phyloP scores from a whole-genome alignment of 2,797 vertebrate genomes.

The Tolypeutes matacus region DNA sequence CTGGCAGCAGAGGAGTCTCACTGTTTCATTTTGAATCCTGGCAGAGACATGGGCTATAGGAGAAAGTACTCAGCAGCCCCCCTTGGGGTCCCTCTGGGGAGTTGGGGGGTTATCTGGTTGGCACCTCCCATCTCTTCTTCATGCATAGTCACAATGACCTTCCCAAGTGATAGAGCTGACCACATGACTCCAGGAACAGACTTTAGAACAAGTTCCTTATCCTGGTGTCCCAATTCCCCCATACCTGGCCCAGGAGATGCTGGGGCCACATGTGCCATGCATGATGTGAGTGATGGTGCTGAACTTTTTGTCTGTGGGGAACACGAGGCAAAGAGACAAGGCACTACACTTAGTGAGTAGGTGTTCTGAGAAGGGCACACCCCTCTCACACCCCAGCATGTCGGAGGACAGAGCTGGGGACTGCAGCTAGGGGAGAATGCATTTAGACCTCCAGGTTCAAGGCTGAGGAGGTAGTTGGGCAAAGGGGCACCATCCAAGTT shows the following conservation, averaged over 20 bases:
- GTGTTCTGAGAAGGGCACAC: background rate
- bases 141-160: background rate
- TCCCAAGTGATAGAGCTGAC: background rate
- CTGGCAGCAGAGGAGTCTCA: fast-evolving
- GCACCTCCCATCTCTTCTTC: background rate
- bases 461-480: background rate
- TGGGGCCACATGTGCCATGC: too few species aligned
- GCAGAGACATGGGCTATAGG: background rate
- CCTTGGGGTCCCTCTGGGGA: background rate
- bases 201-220: fast-evolving
- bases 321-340: fast-evolving
- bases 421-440: too few species aligned
- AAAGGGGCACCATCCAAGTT: background rate
- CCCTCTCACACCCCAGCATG: too few species aligned
- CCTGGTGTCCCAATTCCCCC: fast-evolving
- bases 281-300: background rate
- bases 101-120: background rate
- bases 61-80: background rate
- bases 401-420: background rate
- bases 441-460: background rate
- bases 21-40: fast-evolving
- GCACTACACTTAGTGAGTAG: fast-evolving
- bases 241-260: too few species aligned
- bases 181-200: background rate
- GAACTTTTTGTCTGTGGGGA: background rate